These are phyloP conservation scores for Oncorhynchus gorbuscha DNA, from an alignment of 2,113 vertebrate species.

Conservation along the genomic window DNA sequence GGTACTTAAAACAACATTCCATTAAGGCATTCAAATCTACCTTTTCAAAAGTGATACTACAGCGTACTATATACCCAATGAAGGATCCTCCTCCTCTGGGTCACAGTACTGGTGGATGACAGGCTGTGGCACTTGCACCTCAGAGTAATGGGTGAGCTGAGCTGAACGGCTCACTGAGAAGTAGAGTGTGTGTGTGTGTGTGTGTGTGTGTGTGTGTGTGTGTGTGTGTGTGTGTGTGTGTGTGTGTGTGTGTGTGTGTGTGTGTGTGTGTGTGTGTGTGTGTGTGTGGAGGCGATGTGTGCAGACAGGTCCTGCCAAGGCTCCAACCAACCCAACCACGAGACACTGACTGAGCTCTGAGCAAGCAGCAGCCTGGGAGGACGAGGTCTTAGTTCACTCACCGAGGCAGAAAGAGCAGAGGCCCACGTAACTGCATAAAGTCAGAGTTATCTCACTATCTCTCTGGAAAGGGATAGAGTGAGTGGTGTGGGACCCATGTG, in stretches of 20 bases:
- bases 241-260: background rate
- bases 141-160: constrained; percentile 5
- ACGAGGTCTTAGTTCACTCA: constrained; percentile 20
- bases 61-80: no score
- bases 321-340: constrained; percentile 15
- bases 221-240: background rate
- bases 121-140: background rate
- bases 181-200: constrained; percentile 1
- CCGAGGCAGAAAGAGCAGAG: constrained; percentile 35
- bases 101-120: background rate
- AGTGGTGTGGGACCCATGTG: constrained; percentile 48
- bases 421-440: constrained; percentile 39
- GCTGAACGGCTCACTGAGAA: background rate
- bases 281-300: constrained; percentile 37
- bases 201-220: constrained; percentile 1
- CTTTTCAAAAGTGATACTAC: background rate
- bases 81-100: background rate
- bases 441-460: constrained; percentile 23
- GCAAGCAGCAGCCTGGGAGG: constrained; percentile 36
- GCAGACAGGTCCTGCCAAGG: constrained; percentile 43
- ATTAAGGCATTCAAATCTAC: background rate
- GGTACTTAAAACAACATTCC: background rate
- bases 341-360: constrained; percentile 24
- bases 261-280: background rate
- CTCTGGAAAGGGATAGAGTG: constrained; percentile 42